Evolutionary conservation across 35 echinoderm and acorn worm genomes (phyloP).

Genomic region (Chiridota heheva): DNA sequence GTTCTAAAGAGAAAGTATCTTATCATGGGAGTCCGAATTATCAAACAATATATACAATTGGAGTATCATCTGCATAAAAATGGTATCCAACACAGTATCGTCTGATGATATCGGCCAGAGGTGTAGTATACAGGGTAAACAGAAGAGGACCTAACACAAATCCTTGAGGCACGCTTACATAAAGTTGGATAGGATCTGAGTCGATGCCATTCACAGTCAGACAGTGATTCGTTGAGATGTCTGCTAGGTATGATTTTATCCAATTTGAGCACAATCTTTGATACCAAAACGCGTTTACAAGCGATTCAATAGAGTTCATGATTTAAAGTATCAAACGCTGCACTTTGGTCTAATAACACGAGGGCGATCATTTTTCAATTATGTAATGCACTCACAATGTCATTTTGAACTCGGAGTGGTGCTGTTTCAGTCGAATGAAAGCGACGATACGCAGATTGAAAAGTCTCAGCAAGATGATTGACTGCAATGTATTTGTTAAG

Average conservation of each 20-base stretch:
- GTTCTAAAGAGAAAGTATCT: not conserved
- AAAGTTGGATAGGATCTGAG: slow-evolving; percentile 15
- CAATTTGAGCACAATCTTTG: slow-evolving; percentile 23
- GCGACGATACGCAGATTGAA: slow-evolving; percentile 11
- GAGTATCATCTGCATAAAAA: slow-evolving; percentile 68
- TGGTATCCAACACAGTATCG: slow-evolving; percentile 47
- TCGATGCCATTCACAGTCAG: slow-evolving; percentile 34
- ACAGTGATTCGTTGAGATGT: not conserved
- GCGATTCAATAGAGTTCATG: slow-evolving; percentile 45
- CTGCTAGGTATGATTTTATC: slow-evolving; percentile 57
- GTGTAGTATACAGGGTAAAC: slow-evolving; percentile 58
- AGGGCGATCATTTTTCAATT: slow-evolving; percentile 4
- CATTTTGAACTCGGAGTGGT: slow-evolving; percentile 18
- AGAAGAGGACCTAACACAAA: slow-evolving; percentile 61
- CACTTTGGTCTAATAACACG: too few relatives aligned
- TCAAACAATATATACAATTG: slow-evolving; percentile 67
- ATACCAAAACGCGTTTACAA: slow-evolving; percentile 27
- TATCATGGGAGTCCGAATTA: not conserved
- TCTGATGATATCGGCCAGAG: slow-evolving; percentile 47
- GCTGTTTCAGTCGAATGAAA: too few relatives aligned
- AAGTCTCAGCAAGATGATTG: slow-evolving; percentile 12
- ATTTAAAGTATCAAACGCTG: slow-evolving; percentile 53
- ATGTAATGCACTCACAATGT: slow-evolving; percentile 22
- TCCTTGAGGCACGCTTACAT: slow-evolving; percentile 54
- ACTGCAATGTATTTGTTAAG: not conserved